Conservation (phyloP, 2,888 invertebrate genomes). For the Neoscelio sp. region DNA sequence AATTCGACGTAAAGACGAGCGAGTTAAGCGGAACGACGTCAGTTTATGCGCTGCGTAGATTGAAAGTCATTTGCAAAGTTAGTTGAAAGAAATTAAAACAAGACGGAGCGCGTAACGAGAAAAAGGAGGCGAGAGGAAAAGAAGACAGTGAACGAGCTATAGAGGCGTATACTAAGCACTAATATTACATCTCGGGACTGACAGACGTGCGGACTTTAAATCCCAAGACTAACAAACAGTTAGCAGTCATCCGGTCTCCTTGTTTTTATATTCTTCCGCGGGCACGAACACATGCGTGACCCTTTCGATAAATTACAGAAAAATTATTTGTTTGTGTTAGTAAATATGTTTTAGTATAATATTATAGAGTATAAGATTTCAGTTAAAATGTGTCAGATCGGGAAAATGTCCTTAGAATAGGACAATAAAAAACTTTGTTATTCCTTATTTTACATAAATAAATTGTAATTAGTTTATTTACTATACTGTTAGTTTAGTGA, state of each 20-base stretch:
- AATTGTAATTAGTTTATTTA: no score
- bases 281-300: conserved; percentile 75
- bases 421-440: no score
- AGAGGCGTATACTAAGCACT: conserved; percentile 79
- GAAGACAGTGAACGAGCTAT: conserved; percentile 72
- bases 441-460: no score
- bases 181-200: conserved; percentile 83
- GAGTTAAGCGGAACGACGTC: conserved; percentile 57
- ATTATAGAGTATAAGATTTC: no score
- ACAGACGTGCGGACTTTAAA: conserved; percentile 83
- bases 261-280: conserved; percentile 81
- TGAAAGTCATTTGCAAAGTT: conserved; percentile 52
- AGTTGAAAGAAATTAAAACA: conserved; percentile 56
- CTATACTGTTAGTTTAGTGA: no score
- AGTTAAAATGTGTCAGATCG: no score
- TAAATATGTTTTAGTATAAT: no score
- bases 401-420: no score
- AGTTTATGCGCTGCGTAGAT: conserved; percentile 18
- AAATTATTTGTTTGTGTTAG: conserved; percentile 38
- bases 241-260: conserved; percentile 83
- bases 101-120: conserved; percentile 33
- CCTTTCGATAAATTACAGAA: conserved; percentile 50
- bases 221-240: conserved; percentile 83
- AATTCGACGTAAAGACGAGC: conserved; percentile 56
- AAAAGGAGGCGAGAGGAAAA: conserved; percentile 8